Percentiles rank a stretch among this genome's conserved stretches.
These are phyloP conservation scores for Phymastichus coffea DNA, from an alignment of 1,140 invertebrate species.

Conservation along the genomic window DNA sequence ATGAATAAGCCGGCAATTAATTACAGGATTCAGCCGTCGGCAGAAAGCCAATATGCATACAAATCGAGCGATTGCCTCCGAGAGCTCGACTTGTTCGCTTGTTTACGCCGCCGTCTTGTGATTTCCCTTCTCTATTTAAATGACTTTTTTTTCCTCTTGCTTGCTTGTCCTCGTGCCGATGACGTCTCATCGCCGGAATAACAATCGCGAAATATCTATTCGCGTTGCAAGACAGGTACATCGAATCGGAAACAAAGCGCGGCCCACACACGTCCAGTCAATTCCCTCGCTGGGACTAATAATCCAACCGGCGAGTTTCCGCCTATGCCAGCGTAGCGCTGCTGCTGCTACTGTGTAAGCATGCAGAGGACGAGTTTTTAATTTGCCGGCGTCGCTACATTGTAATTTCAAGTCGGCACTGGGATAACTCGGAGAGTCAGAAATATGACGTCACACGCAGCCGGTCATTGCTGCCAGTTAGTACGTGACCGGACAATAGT, in stretches of 20 bases:
- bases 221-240: no score
- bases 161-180: no score
- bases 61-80: constrained; percentile 24
- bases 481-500: constrained; percentile 38
- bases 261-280: no score
- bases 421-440: not conserved
- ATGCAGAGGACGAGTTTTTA: no score
- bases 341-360: no score
- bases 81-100: no score
- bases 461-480: constrained; percentile 36
- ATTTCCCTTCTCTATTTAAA: constrained; percentile 9
- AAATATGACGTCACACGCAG: constrained; percentile 30
- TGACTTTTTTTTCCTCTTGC: no score
- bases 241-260: no score
- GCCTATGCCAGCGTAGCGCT: no score
- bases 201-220: no score
- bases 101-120: not conserved
- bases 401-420: constrained; percentile 15
- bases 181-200: no score
- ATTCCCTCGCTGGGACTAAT: not conserved
- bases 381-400: not conserved
- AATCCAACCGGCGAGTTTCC: not conserved
- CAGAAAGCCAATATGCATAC: constrained; percentile 27
- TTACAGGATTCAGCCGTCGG: constrained; percentile 21
- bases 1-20: constrained; percentile 24